Evolutionary conservation across 1,140 invertebrate genomes (phyloP).

Genomic region (Papilio aristodemus): DNA sequence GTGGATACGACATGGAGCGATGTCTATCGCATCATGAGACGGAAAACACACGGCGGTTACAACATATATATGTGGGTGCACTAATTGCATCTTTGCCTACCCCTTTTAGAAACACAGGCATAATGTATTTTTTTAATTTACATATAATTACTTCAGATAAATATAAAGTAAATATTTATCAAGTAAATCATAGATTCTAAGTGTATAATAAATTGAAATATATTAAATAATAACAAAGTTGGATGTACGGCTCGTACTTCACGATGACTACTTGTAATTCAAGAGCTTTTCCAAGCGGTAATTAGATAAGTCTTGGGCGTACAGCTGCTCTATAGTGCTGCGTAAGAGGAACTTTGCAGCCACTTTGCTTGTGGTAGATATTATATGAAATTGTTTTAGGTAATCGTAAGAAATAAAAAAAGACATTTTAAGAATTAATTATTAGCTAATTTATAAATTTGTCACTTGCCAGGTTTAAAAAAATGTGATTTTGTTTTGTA

Average conservation of each 20-base stretch:
- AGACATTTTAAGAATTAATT: too few relatives aligned
- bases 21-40: too few relatives aligned
- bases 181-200: too few relatives aligned
- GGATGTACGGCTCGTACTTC: not conserved
- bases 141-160: too few relatives aligned
- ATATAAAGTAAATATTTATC: too few relatives aligned
- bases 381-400: not conserved
- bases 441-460: too few relatives aligned
- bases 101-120: too few relatives aligned
- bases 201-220: not conserved
- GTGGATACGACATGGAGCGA: too few relatives aligned
- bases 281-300: constrained; percentile 2
- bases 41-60: too few relatives aligned
- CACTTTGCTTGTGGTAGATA: not conserved
- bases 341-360: not conserved
- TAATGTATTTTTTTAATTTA: too few relatives aligned
- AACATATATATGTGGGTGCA: too few relatives aligned
- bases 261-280: not conserved
- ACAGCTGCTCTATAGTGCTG: constrained; percentile 3
- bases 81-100: too few relatives aligned
- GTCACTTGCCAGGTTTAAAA: not conserved
- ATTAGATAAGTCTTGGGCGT: constrained; percentile 1
- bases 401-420: not conserved
- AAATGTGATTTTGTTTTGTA: not conserved
- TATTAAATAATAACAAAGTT: constrained; percentile 1